Base-by-base conservation (phyloP, 2,113 vertebrate species). In the Oceanites oceanicus region DNA sequence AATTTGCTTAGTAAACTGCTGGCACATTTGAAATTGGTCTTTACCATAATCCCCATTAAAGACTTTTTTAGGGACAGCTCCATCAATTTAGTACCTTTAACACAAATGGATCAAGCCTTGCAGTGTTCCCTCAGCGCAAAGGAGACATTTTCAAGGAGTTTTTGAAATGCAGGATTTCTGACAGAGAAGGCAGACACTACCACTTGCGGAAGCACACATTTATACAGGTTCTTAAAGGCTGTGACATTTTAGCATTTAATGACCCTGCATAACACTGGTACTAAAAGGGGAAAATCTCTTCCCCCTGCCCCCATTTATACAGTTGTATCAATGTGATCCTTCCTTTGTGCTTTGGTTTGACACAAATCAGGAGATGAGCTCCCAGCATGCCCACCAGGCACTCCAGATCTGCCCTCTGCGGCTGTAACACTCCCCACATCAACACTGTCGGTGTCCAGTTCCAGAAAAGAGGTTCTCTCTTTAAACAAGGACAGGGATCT, bases 231-330 rank as follows among this genome's bases (percentile, higher is more conserved):
- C 38, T 27, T 56, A 26, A 38, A 38, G 10, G 25, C 2, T 40
- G 7, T 32, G 70, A 75, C 29, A 7, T 55, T 70, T 79, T 42
- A 83, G 34, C 27, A 59, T 45, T 75, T 90, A 59, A 70, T 29
- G 23, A 50, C 34, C 15, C 14, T 68, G 62, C 21, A 44, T 47
- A 65, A 63, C 23, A 40, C 11, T 26, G 25, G 38, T 19, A 56
- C 19, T 30, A 50, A 59, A 59, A 70, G 11, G n/a, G 26, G 11
- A 19, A 79, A 73, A 80, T 49, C 58, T 83, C 81, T 74, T 38
- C 22, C 7, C 3, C 10, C 38, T 10, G 38, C 38, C 38, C 4
- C 6, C 0, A 0, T 62, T 74, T 15, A 22, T 9, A 14, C 4
- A 81, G 36, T 52, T 72, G 18, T 36, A 59, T 34, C 58, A 71